Evolutionary conservation across 2,888 invertebrate species (phyloP), one percentile per base, ranked within the genome.

Genomic region (Eupithecia inturbata): DNA sequence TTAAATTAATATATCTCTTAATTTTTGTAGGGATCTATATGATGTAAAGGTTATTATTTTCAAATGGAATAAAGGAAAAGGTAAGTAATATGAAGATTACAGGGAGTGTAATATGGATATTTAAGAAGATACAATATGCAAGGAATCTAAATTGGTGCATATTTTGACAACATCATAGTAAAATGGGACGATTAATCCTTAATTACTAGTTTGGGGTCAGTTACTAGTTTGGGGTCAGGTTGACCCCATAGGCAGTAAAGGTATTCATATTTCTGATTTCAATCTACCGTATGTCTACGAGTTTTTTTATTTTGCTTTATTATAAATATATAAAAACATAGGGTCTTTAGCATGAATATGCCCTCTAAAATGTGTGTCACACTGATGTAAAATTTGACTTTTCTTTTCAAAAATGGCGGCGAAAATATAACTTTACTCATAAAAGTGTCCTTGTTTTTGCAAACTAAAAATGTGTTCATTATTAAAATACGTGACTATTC

Each of bases 381-480:
- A 10, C 9, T 49, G n/a, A 49, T 9, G 5, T 45, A n/a, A 19
- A 53, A 53, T 53, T 22, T 53, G n/a, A 33, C 22, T 36, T 14
- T 31, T 14, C n/a, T 69, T 68, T 28, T 16, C 64, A 28, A 12
- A 22, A 33, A 73, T 60, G 73, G 69, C 73, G 66, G 39, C 39
- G 12, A 41, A 39, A 39, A 41, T 26, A 39, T 39, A 22, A 66
- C 9, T 39, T 26, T 22, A 39, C 6, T 36, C 39, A 14, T 36
- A n/a, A 33, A 72, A 89, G 89, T 87, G 84, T 78, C 83, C 86
- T 89, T 88, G 87, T 84, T 89, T 82, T 79, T 80, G 85, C 83
- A 83, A 87, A 87, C 79, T 85, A 69, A 75, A 31, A 72, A 88
- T 91, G 91, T 91, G 91, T 91, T 91, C 91, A 91, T 74, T 86